Percentiles rank a stretch among this genome's conserved stretches.
Evolutionary conservation across 2,113 vertebrate genomes (phyloP).

Genomic region (Hemiscyllium ocellatum): DNA sequence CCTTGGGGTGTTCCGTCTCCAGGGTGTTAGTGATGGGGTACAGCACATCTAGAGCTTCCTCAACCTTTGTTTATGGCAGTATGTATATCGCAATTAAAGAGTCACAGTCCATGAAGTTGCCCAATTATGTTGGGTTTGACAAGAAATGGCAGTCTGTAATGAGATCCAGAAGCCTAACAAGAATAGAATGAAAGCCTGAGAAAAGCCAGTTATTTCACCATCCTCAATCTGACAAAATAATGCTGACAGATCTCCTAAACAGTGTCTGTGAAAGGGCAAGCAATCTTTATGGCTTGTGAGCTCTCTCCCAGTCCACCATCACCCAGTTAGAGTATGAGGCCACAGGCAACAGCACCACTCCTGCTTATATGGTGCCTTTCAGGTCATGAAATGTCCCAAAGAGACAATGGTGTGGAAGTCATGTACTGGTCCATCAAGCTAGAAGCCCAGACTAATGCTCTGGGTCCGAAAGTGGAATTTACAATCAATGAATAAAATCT

Average conservation of each 20-base stretch:
- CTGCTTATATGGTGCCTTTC: too few relatives aligned
- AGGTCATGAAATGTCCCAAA: too few relatives aligned
- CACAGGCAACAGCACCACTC: background rate
- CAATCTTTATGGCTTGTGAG: background rate
- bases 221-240: background rate
- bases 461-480: too few relatives aligned
- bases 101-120: background rate
- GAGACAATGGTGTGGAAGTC: too few relatives aligned
- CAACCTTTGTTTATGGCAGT: too few relatives aligned
- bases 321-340: background rate
- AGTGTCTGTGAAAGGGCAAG: background rate
- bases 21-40: too few relatives aligned
- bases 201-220: conserved; percentile 6
- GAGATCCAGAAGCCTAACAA: background rate
- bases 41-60: too few relatives aligned
- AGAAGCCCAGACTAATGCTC: too few relatives aligned
- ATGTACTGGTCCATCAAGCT: too few relatives aligned
- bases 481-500: too few relatives aligned
- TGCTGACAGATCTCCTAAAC: background rate
- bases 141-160: background rate
- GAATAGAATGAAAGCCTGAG: background rate
- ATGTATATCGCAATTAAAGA: background rate
- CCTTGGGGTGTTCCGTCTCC: too few relatives aligned
- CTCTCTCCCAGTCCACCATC: background rate
- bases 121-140: background rate